Conservation (phyloP, 1,140 invertebrate species). For the Papilio glaucus region DNA sequence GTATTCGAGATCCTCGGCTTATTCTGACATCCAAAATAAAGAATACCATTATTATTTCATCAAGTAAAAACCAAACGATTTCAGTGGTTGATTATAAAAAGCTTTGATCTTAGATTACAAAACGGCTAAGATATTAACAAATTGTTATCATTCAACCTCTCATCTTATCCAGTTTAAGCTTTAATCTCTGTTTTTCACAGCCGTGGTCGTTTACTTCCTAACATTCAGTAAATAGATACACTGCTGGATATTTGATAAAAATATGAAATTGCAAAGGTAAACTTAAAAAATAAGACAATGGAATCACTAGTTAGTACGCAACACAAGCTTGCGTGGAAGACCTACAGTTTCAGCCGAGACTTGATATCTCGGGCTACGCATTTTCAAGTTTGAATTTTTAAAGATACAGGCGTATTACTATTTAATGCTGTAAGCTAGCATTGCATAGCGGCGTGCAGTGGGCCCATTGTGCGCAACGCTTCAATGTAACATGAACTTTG, state of each 20-base stretch:
- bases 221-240: not conserved
- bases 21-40: no score
- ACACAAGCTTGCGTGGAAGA: no score
- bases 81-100: not conserved
- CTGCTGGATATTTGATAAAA: no score
- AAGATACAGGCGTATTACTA: constrained; percentile 6
- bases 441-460: not conserved
- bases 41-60: no score
- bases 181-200: not conserved
- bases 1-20: no score
- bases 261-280: no score
- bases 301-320: no score
- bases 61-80: not conserved
- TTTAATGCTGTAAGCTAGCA: constrained; percentile 2
- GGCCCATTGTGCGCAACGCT: not conserved
- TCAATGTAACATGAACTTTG: constrained; percentile 25
- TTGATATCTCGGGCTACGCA: constrained; percentile 3
- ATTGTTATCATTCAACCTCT: not conserved
- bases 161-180: not conserved
- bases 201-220: not conserved
- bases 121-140: not conserved
- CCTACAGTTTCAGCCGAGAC: not conserved
- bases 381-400: constrained; percentile 17
- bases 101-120: constrained; percentile 1
- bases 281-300: no score